Conservation (phyloP, 2,888 invertebrate species). For the Ganaspis brasiliensis region DNA sequence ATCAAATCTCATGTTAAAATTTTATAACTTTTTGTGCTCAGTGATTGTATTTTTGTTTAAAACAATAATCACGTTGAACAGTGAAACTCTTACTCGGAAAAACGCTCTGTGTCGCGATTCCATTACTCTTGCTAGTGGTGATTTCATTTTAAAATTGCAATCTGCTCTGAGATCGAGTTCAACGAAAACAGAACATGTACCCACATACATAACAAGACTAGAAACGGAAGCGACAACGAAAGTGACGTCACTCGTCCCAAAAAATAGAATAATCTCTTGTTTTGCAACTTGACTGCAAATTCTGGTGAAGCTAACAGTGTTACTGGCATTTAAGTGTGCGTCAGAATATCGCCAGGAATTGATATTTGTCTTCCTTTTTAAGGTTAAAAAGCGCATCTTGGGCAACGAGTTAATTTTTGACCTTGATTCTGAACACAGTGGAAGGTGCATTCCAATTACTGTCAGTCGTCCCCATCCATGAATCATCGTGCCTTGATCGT, state of each 20-base stretch:
- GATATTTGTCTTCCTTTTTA: not conserved
- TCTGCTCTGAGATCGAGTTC: not conserved
- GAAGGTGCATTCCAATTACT: slow-evolving; percentile 14
- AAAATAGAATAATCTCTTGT: slow-evolving; percentile 18
- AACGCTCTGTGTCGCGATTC: too few relatives aligned
- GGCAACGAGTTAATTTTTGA: not conserved
- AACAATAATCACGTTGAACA: too few relatives aligned
- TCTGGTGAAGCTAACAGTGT: not conserved
- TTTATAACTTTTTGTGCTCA: not conserved
- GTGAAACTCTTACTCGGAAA: too few relatives aligned
- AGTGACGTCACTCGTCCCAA: slow-evolving; percentile 24
- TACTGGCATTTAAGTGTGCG: not conserved
- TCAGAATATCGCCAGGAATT: not conserved
- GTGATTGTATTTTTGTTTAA: not conserved
- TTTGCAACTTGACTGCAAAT: slow-evolving; percentile 6
- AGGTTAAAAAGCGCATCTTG: slow-evolving; percentile 1
- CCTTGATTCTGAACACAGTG: slow-evolving; percentile 17
- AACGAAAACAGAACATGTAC: not conserved
- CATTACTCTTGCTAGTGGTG: not conserved
- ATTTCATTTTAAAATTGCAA: not conserved
- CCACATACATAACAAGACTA: not conserved
- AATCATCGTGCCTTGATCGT: slow-evolving; percentile 4
- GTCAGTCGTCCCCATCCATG: slow-evolving; percentile 35
- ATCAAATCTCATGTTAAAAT: slow-evolving; percentile 2
- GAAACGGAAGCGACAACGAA: slow-evolving; percentile 21